Percentiles rank a stretch among this genome's conserved stretches.
Evolutionary conservation across 2,797 vertebrate species (phyloP).

Genomic region (Tinamus major): DNA sequence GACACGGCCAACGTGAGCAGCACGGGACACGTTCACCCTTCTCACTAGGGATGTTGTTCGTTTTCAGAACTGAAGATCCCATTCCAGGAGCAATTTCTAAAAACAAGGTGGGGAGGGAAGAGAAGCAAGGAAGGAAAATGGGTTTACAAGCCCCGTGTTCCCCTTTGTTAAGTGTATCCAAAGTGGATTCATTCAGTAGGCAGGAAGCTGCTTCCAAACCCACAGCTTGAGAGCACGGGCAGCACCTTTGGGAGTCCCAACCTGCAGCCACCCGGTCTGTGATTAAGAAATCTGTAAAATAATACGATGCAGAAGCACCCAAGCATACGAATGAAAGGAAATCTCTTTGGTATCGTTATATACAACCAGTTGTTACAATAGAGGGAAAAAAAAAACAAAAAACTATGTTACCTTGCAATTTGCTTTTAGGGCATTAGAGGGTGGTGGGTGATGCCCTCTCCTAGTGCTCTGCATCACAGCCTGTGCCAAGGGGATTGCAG

Average conservation of each 20-base stretch:
- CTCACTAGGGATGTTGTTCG: rapidly evolving
- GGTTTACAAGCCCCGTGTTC: rapidly evolving
- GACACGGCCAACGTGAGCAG: rapidly evolving
- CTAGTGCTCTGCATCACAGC: rapidly evolving
- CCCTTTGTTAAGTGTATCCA: no score
- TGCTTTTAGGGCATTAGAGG: neutral
- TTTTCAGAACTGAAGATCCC: rapidly evolving
- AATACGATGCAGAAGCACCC: neutral
- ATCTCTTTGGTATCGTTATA: neutral
- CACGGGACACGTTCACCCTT: rapidly evolving
- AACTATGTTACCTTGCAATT: neutral
- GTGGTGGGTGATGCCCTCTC: neutral
- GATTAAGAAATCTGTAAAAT: neutral
- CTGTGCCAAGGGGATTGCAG: neutral
- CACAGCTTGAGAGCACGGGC: neutral
- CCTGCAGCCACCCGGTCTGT: rapidly evolving
- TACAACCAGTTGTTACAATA: neutral
- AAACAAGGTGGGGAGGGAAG: neutral
- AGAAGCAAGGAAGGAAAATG: neutral
- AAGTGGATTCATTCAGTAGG: rapidly evolving
- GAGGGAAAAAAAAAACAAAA: neutral
- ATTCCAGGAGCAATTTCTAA: neutral
- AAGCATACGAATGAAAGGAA: neutral
- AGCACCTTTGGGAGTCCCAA: neutral
- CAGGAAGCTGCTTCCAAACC: rapidly evolving